phyloP scores from a whole-genome alignment of 2,113 vertebrate species.

The Melanostigma gelatinosum region DNA sequence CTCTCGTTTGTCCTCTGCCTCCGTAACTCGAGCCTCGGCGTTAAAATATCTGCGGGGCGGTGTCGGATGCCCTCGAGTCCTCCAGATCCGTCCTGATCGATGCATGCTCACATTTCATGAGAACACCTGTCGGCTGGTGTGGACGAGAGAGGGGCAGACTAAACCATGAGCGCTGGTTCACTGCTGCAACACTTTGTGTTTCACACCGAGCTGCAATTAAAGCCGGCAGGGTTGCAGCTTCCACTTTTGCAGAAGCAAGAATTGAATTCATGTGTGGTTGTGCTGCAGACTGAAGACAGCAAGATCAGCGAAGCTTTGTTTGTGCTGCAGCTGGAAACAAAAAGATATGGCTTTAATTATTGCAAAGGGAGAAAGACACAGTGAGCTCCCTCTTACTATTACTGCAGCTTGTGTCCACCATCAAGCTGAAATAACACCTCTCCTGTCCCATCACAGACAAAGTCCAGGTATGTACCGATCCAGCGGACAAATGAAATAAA shows the following conservation, averaged over 20 bases:
- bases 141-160: neutral
- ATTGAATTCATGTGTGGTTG: neutral
- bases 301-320: too few species aligned
- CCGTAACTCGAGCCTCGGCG: conserved; percentile 47
- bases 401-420: too few species aligned
- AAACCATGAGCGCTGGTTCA: neutral
- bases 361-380: neutral
- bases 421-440: neutral
- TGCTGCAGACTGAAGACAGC: neutral
- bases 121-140: conserved; percentile 50
- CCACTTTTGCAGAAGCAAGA: neutral
- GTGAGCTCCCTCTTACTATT: too few species aligned
- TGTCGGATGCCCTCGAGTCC: conserved; percentile 60
- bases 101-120: conserved; percentile 67
- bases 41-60: conserved; percentile 60
- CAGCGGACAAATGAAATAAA: neutral
- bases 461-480: neutral
- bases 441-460: neutral
- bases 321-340: neutral
- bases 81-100: conserved; percentile 51
- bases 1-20: conserved; percentile 38
- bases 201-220: neutral
- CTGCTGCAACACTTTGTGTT: conserved; percentile 10
- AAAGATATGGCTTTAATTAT: conserved; percentile 5
- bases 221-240: neutral